Evolutionary conservation across 2,888 invertebrate species (phyloP).

Genomic region (Chirona hameri): DNA sequence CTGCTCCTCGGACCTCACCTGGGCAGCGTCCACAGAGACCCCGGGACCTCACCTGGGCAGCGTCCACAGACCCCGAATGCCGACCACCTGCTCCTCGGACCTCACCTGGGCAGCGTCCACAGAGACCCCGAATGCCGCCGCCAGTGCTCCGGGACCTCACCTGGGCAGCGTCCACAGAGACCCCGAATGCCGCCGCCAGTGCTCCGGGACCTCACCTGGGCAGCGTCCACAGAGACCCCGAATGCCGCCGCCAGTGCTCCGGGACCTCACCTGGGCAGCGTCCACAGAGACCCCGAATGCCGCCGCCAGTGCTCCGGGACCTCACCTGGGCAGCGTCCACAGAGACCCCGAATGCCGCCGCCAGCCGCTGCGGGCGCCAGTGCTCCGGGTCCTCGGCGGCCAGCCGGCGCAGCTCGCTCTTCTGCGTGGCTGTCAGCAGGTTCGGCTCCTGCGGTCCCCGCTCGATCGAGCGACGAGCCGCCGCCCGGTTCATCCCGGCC

Average conservation of each 20-base stretch:
- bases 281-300: background rate
- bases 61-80: background rate
- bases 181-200: background rate
- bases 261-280: conserved; percentile 2
- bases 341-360: background rate
- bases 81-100: background rate
- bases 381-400: background rate
- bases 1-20: background rate
- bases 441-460: background rate
- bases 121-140: background rate
- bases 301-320: background rate
- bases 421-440: background rate
- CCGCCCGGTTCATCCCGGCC: background rate
- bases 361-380: background rate
- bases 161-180: background rate
- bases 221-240: background rate
- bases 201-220: background rate
- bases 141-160: background rate
- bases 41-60: background rate
- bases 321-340: background rate
- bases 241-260: background rate
- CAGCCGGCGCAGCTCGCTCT: background rate
- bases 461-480: background rate
- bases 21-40: background rate
- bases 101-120: background rate